phyloP scores from a whole-genome alignment of 1,140 invertebrate species.

The Caenorhabditis remanei region DNA sequence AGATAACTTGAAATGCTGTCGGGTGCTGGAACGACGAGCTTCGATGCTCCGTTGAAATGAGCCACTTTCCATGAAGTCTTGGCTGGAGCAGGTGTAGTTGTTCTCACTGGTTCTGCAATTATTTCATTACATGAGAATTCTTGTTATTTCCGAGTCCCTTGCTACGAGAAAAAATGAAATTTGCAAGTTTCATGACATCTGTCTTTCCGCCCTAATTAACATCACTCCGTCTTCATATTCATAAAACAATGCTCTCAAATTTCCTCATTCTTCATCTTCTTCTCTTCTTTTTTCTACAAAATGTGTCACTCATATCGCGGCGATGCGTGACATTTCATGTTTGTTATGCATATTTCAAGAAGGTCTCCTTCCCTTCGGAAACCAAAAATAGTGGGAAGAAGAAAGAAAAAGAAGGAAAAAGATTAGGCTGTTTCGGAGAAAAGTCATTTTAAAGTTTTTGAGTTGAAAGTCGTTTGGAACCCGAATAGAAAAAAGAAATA shows the following conservation, averaged over 20 bases:
- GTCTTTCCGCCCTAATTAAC: background rate
- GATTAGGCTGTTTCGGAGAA: conserved; percentile 30
- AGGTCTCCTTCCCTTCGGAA: conserved; percentile 25
- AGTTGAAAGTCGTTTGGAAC: conserved; percentile 19
- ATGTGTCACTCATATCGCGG: conserved; percentile 45
- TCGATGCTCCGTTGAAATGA: background rate
- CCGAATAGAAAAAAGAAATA: background rate
- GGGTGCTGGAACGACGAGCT: conserved; percentile 10
- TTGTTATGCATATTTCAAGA: conserved; percentile 51
- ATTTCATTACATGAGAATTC: too few relatives aligned
- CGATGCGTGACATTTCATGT: conserved; percentile 30
- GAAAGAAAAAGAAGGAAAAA: background rate
- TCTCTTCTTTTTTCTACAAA: background rate
- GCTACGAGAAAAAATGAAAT: background rate
- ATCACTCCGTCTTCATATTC: background rate
- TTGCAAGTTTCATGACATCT: background rate
- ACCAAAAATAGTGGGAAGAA: background rate
- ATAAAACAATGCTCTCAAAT: conserved; percentile 42
- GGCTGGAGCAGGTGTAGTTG: conserved; percentile 6
- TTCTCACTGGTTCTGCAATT: background rate
- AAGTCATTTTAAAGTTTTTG: background rate
- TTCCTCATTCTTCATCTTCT: background rate
- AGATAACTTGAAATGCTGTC: conserved; percentile 37
- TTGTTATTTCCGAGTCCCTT: too few relatives aligned
- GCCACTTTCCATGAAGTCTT: conserved; percentile 22